phyloP scores from a whole-genome alignment of 1,140 invertebrate species.

The Asobara japonica region DNA sequence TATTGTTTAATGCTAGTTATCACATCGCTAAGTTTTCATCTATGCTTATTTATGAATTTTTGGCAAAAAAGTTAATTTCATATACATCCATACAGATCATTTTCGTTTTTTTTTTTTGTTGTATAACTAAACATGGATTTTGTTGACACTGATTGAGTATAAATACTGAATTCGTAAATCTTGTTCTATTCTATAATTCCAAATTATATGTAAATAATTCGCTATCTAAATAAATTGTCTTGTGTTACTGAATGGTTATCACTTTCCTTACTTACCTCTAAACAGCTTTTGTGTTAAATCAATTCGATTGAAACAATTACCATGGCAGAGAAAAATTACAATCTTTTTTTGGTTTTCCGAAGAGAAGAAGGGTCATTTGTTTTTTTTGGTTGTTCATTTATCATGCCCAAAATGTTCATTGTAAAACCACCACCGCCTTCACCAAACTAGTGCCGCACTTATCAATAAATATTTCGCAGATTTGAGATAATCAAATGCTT shows the following conservation, averaged over 20 bases:
- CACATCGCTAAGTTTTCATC: background rate
- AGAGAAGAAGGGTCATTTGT: too few relatives aligned
- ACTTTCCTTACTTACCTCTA: constrained; percentile 24
- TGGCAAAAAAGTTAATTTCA: background rate
- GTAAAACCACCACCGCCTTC: constrained; percentile 10
- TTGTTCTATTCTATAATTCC: too few relatives aligned
- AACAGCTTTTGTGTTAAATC: background rate
- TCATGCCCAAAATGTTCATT: constrained; percentile 22
- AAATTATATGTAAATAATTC: background rate
- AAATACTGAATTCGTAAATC: too few relatives aligned
- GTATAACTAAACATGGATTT: background rate
- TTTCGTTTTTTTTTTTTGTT: too few relatives aligned
- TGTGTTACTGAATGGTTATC: constrained; percentile 10
- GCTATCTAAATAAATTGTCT: background rate
- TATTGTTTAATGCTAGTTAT: background rate
- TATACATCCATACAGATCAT: constrained; percentile 12
- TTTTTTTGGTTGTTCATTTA: background rate
- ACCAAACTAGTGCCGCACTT: constrained; percentile 1
- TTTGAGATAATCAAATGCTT: background rate
- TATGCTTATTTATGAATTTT: background rate
- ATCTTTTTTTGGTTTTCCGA: constrained; percentile 1
- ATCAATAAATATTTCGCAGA: background rate
- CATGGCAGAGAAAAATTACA: constrained; percentile 12
- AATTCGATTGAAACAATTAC: constrained; percentile 29
- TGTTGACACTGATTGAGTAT: too few relatives aligned